A percentile compares a stretch with the other conserved stretches of the same genome.
Evolutionary conservation across 2,113 vertebrate genomes (phyloP).

Genomic region (Diglossa brunneiventris): DNA sequence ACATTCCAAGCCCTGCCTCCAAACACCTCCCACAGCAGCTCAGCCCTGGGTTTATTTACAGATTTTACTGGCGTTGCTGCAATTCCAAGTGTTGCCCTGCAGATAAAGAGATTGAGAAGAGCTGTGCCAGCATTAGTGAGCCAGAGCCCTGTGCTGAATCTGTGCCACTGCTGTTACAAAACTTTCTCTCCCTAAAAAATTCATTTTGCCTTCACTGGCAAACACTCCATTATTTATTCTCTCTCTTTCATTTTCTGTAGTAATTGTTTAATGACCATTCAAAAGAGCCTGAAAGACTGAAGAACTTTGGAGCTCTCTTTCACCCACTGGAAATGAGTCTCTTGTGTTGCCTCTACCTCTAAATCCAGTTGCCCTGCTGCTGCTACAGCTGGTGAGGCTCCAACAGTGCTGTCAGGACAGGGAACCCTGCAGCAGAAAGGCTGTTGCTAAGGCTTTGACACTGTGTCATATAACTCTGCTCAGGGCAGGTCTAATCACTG

Average conservation of each 20-base stretch:
- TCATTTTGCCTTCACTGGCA: background rate
- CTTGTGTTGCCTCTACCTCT: background rate
- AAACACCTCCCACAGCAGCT: slow-evolving; percentile 17
- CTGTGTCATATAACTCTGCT: background rate
- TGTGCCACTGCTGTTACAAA: background rate
- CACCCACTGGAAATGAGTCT: background rate
- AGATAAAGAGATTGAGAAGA: background rate
- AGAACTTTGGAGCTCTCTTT: background rate
- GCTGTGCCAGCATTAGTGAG: background rate
- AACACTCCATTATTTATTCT: background rate
- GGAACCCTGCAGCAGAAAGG: background rate
- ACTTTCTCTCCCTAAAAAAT: background rate
- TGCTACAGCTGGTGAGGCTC: background rate
- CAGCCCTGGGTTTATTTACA: slow-evolving; percentile 55
- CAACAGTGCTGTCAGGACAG: background rate
- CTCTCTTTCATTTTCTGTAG: background rate
- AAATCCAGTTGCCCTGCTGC: background rate
- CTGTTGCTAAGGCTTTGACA: slow-evolving; percentile 28
- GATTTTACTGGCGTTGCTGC: slow-evolving; percentile 42
- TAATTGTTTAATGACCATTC: background rate
- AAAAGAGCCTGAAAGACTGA: background rate
- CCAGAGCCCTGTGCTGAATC: background rate
- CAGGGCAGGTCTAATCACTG: background rate
- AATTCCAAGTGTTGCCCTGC: slow-evolving; percentile 23
- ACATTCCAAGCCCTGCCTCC: background rate